A percentile compares a stretch with the other conserved stretches of the same genome.
Evolutionary conservation across 2,113 vertebrate species (phyloP).

Genomic region (Nothoprocta pentlandii): DNA sequence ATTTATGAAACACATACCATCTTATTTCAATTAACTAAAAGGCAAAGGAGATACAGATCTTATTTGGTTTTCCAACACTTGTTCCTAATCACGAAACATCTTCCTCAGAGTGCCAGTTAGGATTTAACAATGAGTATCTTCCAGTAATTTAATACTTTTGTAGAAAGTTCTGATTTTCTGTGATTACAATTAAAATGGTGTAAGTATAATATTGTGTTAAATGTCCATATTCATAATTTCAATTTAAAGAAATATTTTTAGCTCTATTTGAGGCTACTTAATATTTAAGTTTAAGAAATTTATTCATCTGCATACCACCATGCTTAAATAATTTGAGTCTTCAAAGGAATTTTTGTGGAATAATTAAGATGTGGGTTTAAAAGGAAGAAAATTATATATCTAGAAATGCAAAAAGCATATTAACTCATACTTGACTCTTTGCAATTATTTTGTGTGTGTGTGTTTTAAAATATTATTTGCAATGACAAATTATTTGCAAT

Average conservation of each 20-base stretch:
- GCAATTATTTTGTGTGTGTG: not conserved
- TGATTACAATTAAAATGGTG: not conserved
- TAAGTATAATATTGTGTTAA: not conserved
- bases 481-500: constrained; percentile 14
- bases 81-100: not conserved
- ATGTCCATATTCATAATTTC: not conserved
- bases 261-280: not conserved
- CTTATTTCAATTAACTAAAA: not conserved
- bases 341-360: not conserved
- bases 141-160: not conserved
- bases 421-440: not conserved
- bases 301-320: not conserved
- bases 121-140: not conserved
- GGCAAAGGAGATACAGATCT: not conserved
- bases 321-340: not conserved
- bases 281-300: not conserved
- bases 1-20: not conserved
- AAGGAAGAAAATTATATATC: not conserved
- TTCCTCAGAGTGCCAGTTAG: not conserved
- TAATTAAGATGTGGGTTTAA: not conserved
- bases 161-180: not conserved
- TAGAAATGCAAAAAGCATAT: not conserved
- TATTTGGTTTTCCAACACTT: not conserved
- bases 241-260: not conserved
- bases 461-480: constrained; percentile 18